Evolutionary conservation across 1,140 invertebrate genomes (phyloP).

Genomic region (Ruditapes philippinarum): DNA sequence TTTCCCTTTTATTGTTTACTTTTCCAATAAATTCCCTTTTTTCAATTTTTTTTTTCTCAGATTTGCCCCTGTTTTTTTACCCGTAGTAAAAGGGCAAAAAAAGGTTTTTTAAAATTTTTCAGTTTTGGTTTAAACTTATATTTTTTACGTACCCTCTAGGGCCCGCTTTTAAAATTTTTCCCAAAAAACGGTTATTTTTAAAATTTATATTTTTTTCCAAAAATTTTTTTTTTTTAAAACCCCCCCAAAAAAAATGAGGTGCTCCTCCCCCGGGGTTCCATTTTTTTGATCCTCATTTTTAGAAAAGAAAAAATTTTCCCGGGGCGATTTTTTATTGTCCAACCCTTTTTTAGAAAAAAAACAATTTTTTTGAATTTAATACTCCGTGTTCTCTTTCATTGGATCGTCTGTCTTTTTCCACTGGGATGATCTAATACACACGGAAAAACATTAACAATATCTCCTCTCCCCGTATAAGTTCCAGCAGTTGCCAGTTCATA

Average conservation of each 20-base stretch:
- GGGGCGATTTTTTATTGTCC: constrained; percentile 41
- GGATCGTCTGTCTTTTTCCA: constrained; percentile 28
- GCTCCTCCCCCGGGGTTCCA: neutral
- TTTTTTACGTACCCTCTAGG: neutral
- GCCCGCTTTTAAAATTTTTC: too few relatives aligned
- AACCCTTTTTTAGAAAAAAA: constrained; percentile 40
- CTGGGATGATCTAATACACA: neutral
- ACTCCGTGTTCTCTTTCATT: constrained; percentile 31
- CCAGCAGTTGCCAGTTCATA: neutral
- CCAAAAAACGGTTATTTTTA: constrained; percentile 37
- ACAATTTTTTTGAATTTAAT: constrained; percentile 16
- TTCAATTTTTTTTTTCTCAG: neutral
- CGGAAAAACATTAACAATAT: constrained; percentile 18
- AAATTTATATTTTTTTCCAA: neutral
- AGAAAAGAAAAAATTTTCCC: neutral
- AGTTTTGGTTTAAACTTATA: neutral
- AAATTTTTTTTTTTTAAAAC: too few relatives aligned
- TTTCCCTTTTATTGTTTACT: neutral
- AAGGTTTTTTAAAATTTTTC: neutral
- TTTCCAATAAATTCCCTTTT: neutral
- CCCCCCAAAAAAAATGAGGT: neutral
- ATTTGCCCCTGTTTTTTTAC: neutral
- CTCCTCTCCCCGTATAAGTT: constrained; percentile 45
- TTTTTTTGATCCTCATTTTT: neutral
- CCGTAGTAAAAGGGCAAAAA: neutral